Conservation (phyloP, 2,888 invertebrate species). For the Aphidoletes aphidimyza region DNA sequence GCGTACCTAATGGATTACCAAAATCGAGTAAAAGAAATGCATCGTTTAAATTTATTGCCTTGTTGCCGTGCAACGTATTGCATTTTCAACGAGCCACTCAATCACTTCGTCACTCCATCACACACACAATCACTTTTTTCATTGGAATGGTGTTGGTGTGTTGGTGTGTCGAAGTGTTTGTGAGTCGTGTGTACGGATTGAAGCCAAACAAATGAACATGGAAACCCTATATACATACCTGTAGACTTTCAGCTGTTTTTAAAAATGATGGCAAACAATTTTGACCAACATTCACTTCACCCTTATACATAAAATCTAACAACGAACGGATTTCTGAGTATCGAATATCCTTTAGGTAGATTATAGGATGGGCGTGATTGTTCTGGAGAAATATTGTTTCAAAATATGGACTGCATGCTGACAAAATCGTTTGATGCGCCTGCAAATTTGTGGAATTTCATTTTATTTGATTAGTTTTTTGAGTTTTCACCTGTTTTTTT, state of each 20-base stretch:
- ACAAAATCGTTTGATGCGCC: constrained; percentile 93
- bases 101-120: too few species aligned
- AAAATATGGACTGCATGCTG: constrained; percentile 94
- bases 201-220: too few species aligned
- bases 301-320: constrained; percentile 93
- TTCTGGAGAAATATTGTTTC: constrained; percentile 91
- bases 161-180: too few species aligned
- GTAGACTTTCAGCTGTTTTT: constrained; percentile 91
- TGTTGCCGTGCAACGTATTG: neutral
- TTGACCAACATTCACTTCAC: constrained; percentile 91
- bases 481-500: too few species aligned
- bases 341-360: constrained; percentile 92
- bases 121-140: too few species aligned
- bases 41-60: too few species aligned
- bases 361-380: constrained; percentile 89
- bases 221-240: constrained; percentile 68
- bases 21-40: neutral
- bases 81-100: too few species aligned
- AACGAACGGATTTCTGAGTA: constrained; percentile 89
- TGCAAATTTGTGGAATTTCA: constrained; percentile 62
- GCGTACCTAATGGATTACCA: constrained; percentile 68
- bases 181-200: too few species aligned
- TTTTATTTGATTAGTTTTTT: neutral
- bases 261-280: constrained; percentile 90
- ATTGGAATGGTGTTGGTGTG: too few species aligned